Percentiles rank a stretch among this genome's conserved stretches.
Evolutionary conservation across 2,113 vertebrate genomes (phyloP).

Genomic region (Lucifuga dentata): DNA sequence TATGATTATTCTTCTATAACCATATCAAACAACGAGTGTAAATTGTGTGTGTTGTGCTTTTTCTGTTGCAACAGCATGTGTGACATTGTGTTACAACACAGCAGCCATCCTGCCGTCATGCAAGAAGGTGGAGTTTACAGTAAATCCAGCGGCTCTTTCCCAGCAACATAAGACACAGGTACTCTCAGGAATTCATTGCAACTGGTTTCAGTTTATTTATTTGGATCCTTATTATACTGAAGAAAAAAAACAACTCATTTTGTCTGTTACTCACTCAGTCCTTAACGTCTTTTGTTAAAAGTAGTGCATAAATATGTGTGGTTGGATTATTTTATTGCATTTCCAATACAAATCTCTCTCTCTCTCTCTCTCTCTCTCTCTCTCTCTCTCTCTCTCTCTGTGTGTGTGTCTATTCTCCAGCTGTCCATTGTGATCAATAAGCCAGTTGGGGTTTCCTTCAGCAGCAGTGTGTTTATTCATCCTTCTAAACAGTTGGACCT

Average conservation of each 20-base stretch:
- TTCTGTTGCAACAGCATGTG: conserved; percentile 54
- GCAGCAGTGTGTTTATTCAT: conserved; percentile 43
- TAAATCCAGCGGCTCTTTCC: conserved; percentile 28
- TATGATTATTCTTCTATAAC: neutral
- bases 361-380: no score
- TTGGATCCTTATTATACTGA: no score
- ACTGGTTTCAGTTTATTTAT: no score
- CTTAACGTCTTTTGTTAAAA: no score
- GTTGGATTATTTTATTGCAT: no score
- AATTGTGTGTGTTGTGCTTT: conserved; percentile 4
- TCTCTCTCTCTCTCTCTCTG: neutral
- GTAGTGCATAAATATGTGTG: no score
- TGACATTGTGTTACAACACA: conserved; percentile 67
- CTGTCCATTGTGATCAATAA: conserved; percentile 61
- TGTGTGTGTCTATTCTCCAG: conserved; percentile 50
- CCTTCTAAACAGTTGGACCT: neutral
- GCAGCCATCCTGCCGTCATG: conserved; percentile 32
- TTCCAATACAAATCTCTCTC: no score
- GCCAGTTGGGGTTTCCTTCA: conserved; percentile 53
- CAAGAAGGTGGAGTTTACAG: conserved; percentile 70
- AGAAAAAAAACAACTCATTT: no score
- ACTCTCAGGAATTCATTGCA: conserved; percentile 6
- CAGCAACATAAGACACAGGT: conserved; percentile 56
- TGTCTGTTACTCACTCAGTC: no score
- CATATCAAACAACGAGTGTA: neutral